Evolutionary conservation across 92 coral and sea anemone genomes (phyloP).

Genomic region (Zoanthus gigantus): DNA sequence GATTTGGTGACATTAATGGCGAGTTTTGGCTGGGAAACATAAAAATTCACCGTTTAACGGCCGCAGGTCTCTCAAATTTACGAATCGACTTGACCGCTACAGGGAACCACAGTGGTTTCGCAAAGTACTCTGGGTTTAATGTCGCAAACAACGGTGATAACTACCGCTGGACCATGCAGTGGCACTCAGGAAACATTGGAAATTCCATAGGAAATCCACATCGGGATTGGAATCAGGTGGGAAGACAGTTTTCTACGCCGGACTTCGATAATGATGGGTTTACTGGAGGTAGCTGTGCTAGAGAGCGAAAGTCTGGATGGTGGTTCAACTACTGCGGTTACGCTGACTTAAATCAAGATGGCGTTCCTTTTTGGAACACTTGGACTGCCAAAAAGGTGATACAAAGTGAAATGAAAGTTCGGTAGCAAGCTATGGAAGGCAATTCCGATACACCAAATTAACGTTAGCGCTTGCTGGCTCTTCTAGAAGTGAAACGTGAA

Average conservation of each 20-base stretch:
- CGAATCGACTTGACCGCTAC: background rate
- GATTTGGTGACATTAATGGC: conserved; percentile 16
- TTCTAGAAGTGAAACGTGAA: too few relatives aligned
- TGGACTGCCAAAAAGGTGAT: background rate
- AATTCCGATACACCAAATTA: too few relatives aligned
- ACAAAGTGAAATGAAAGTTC: conserved; percentile 3
- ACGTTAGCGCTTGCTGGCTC: too few relatives aligned
- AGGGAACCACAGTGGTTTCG: background rate
- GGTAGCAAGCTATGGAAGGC: background rate
- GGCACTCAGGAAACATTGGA: conserved; percentile 14
- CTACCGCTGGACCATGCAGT: background rate
- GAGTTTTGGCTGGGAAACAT: background rate
- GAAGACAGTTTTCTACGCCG: background rate
- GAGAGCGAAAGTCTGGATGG: conserved; percentile 3
- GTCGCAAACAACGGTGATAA: background rate
- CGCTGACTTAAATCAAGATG: background rate
- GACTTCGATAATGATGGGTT: conserved; percentile 2
- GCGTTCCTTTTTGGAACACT: background rate
- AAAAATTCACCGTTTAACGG: conserved; percentile 7
- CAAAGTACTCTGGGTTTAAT: conserved; percentile 8
- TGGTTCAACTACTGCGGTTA: background rate
- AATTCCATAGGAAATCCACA: background rate
- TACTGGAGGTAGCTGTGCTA: background rate
- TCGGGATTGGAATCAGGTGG: background rate
- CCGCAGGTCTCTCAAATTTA: background rate